These are phyloP conservation scores for Pseudolycoriella hygida DNA, from an alignment of 2,888 invertebrate genomes.

Conservation along the genomic window DNA sequence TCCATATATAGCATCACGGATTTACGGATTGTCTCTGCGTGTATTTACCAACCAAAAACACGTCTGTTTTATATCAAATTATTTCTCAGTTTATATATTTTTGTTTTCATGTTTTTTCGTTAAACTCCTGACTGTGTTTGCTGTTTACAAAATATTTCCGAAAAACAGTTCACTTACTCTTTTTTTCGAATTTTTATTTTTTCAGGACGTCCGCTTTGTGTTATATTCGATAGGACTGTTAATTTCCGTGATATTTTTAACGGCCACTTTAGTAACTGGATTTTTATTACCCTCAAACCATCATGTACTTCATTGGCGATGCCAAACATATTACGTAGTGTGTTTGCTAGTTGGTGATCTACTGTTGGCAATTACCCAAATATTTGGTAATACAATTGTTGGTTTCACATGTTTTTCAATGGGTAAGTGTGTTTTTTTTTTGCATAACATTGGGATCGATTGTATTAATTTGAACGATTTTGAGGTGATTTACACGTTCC, in stretches of 20 bases:
- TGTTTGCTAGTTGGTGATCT: conserved; percentile 68
- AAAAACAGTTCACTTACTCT: too few species aligned
- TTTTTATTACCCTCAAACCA: conserved; percentile 65
- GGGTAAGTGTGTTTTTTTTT: conserved; percentile 36
- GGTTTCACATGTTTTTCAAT: conserved; percentile 44
- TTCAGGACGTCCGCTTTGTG: conserved; percentile 40
- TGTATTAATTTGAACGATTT: too few species aligned
- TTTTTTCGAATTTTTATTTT: neutral
- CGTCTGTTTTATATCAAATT: too few species aligned
- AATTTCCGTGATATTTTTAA: conserved; percentile 64
- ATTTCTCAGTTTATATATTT: too few species aligned
- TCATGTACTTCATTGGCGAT: conserved; percentile 76
- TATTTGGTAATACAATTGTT: conserved; percentile 42
- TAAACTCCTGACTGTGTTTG: too few species aligned
- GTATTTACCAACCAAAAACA: too few species aligned
- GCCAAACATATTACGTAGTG: conserved; percentile 73
- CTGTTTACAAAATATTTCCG: too few species aligned
- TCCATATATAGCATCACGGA: too few species aligned
- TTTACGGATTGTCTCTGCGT: too few species aligned
- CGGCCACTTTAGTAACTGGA: conserved; percentile 62
- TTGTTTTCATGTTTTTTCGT: too few species aligned
- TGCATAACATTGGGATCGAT: too few species aligned
- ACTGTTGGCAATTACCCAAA: conserved; percentile 58
- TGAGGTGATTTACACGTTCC: too few species aligned
- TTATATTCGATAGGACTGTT: conserved; percentile 62